Base-by-base conservation (phyloP, 2,113 vertebrate genomes). In the Tupaia chinensis region DNA sequence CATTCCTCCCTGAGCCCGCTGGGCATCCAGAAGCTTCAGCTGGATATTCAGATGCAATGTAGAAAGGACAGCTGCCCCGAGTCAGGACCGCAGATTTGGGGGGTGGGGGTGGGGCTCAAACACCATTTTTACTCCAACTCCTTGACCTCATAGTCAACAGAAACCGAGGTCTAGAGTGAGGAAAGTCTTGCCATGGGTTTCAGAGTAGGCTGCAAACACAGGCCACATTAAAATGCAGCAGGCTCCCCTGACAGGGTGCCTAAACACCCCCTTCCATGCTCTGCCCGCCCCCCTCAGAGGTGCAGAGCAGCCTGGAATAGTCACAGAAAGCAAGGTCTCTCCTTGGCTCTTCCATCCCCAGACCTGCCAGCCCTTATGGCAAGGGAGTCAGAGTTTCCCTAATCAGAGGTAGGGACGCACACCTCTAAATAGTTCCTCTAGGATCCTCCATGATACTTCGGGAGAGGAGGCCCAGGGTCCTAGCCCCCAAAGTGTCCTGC, bases 101-200 rank as follows among this genome's bases (percentile, higher is more conserved):
- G 54, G 58, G 44, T 44, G 44, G 19, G 68, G 53, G n/a, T 1
- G 17, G 22, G 9, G 44, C 78, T 81, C n/a, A 61, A 56, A 97
- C 95, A 72, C 13, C 58, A 92, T 73, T 87, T 92, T 68, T 85
- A 69, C 7, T 34, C 53, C 32, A 87, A 94, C 5, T 79, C 83
- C 65, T 94, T 77, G 78, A 85, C 54, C 58, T 90, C 53, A 74
- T 4, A 79, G 73, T 72, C 87, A 54, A 54, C 87, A 70, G 58
- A 94, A 92, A 88, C 81, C 76, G 85, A 94, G 76, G 54, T n/a
- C 53, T 87, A 90, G 32, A 74, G 32, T 11, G 60, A 93, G 56
- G 11, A 83, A 89, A 80, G 79, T 77, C 91, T 93, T 80, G 34
- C 65, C 29, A 19, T 58, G 70, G 76, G 34, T 90, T 81, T 74